Percentiles rank a stretch among this genome's conserved stretches.
Conservation (phyloP, 2,797 vertebrate genomes). For the Eospalax fontanierii region DNA sequence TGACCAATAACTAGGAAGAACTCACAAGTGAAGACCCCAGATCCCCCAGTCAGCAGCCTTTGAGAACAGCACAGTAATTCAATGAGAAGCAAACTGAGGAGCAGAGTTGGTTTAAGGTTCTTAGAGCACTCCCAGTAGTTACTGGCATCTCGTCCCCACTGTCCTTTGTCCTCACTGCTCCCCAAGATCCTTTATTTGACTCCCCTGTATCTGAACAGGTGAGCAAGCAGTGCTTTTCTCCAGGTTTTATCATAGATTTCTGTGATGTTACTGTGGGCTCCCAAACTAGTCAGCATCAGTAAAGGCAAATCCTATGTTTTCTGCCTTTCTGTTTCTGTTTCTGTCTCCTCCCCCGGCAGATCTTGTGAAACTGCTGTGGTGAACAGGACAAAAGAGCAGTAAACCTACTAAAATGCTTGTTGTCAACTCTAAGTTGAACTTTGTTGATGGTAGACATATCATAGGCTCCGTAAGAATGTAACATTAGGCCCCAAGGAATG, state of each 20-base stretch:
- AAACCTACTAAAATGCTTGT: not conserved
- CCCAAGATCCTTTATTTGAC: not conserved
- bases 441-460: not conserved
- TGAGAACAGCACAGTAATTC: not conserved
- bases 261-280: not conserved
- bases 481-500: slow-evolving; percentile 5
- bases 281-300: not conserved
- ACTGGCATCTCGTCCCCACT: not conserved
- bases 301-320: not conserved
- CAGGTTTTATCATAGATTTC: not conserved
- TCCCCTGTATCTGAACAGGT: not conserved
- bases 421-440: slow-evolving; percentile 9
- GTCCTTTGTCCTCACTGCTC: not conserved
- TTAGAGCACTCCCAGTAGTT: not conserved
- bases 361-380: not conserved
- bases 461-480: not conserved
- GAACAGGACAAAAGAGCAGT: not conserved
- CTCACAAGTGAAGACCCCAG: not conserved
- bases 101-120: not conserved
- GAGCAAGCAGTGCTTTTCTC: rapidly evolving
- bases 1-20: not conserved
- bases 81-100: not conserved
- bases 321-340: not conserved
- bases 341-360: not conserved
- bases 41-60: not conserved